Base-by-base conservation (phyloP, 2,888 invertebrate species). In the Torymus tubicola region DNA sequence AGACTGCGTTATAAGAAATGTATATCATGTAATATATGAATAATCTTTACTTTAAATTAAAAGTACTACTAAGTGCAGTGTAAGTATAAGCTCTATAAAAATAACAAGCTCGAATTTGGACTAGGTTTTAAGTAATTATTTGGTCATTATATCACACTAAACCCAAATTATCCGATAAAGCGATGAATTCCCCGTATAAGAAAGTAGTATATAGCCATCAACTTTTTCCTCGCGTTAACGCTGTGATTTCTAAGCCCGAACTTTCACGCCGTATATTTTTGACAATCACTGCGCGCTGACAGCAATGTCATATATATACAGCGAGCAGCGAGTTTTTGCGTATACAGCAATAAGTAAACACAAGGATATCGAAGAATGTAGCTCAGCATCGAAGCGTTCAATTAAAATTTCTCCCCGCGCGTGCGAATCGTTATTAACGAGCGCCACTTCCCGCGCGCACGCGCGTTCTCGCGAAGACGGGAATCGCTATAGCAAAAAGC, bases 391-490 rank as follows among this genome's bases (percentile, higher is more conserved):
- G 57, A 68, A 63, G 18, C 76, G 24, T 78, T 78, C 18, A 73
- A 78, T 78, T 77, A 78, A 78, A 78, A 81, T 74, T 81, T 73
- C 65, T 73, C 63, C 64, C 73, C 12, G 42, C 42, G 5, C 42
- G 42, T 8, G 42, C 76, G 74, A 78, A 70, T 81, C 65, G 13
- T 73, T 81, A 77, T 69, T 73, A 72, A 78, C 70, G 74, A 77
- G 81, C 69, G 68, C 53, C 52, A 57, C 50, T 63, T n/a, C 52
- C 18, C 64, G 16, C 21, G 21, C 21, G 16, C 21, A 2, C 21
- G 21, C 76, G 74, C 64, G 16, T 67, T 79, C 53, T 58, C 14
- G 14, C 69, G 65, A 73, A 73, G 58, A 42, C 8, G 42, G 31
- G 72, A 64, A 52, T 64, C 12, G 64, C 55, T 12, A 21, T 21